Evolutionary conservation across 2,113 vertebrate genomes (phyloP).

Genomic region (Furnarius figulus): DNA sequence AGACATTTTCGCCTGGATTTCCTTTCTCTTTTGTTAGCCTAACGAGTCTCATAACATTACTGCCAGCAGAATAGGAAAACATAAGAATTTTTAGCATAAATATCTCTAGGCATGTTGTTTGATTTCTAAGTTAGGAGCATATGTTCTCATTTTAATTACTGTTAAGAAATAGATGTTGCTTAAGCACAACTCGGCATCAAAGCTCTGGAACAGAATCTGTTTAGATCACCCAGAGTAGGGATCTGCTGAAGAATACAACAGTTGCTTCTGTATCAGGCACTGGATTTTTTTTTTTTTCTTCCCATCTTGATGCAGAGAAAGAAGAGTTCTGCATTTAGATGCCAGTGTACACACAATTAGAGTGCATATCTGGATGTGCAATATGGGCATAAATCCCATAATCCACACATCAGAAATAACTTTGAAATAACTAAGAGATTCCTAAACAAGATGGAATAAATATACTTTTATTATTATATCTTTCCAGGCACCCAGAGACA

Average conservation of each 20-base stretch:
- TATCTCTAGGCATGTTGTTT: not conserved
- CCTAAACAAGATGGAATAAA: not conserved
- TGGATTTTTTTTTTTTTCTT: not conserved
- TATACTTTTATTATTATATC: not conserved
- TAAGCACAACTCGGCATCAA: not conserved
- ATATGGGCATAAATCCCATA: not conserved
- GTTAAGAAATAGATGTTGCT: not conserved
- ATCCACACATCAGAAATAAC: not conserved
- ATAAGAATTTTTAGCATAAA: not conserved
- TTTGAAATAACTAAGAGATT: not conserved
- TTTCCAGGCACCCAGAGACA: not conserved
- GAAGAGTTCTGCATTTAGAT: not conserved
- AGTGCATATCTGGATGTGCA: not conserved
- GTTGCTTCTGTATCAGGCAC: not conserved
- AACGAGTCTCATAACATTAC: not conserved
- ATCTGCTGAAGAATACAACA: not conserved
- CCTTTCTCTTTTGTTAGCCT: not conserved
- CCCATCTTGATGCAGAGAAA: fast-evolving
- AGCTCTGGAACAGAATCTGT: not conserved
- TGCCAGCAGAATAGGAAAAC: not conserved
- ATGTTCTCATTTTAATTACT: not conserved
- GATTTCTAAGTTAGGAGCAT: not conserved
- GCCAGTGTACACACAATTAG: not conserved
- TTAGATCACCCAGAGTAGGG: not conserved
- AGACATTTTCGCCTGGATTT: not conserved